Base-by-base conservation (phyloP, 2,797 vertebrate genomes). In the Dallia pectoralis region DNA sequence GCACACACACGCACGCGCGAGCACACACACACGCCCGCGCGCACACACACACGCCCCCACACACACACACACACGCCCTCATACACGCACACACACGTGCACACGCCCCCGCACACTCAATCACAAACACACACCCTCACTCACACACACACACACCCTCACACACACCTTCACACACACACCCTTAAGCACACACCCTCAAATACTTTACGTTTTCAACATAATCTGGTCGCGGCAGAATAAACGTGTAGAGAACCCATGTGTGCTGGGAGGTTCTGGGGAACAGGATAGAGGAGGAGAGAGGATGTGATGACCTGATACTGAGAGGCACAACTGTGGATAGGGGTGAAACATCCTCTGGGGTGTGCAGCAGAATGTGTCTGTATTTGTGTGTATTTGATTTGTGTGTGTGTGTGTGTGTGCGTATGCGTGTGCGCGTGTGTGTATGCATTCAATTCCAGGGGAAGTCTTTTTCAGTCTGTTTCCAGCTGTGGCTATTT, bases 281-380 rank as follows among this genome's bases (percentile, higher is more conserved):
- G 47, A 49, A 27, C 67, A 53, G 67, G 67, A 69, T 33, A 29
- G 29, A 27, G 25, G 47, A 22, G 63, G 32, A 32, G 30, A n/a
- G 6, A 36, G 32, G 32, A 32, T 69, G 25, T 7, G 14, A 8
- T 22, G 83, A 82, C 85, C 87, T 83, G 86, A 67, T 77, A 75
- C 81, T 79, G 65, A 72, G 82, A 83, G 83, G 81, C 84, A 77
- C 85, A 87, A 82, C 85, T 89, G 87, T 82, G 71, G 65, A 53
- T 75, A 70, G 72, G 53, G 15, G 73, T 36, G 61, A 75, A 74
- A 40, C 53, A 72, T 82, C 64, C 76, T 81, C 69, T 70, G 69
- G 56, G 69, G 27, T 27, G 8, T 64, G 22, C 59, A 81, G 76
- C 76, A 86, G 81, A 81, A 71, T 71, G 33, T 71, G 33, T 65